Percentiles rank a stretch among this genome's conserved stretches.
phyloP scores from a whole-genome alignment of 2,797 vertebrate species.

The Enteromius argenteus region DNA sequence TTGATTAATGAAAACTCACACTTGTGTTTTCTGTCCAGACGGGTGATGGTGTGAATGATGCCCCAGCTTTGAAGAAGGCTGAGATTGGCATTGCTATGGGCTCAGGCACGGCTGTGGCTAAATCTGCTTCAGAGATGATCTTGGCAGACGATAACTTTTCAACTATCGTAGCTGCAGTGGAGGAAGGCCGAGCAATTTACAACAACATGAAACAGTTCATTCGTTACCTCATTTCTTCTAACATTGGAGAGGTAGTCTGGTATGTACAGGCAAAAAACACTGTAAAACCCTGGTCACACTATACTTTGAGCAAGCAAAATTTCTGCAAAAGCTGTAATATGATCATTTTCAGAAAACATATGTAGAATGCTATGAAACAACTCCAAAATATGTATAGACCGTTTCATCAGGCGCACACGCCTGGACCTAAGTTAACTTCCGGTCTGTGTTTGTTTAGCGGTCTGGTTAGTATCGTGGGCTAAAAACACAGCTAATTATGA shows the following conservation, averaged over 20 bases:
- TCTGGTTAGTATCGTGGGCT: too few species aligned
- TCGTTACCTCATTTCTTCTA: slow-evolving; percentile 83
- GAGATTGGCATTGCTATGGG: slow-evolving; percentile 86
- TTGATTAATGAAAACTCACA: background rate
- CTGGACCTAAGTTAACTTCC: too few species aligned
- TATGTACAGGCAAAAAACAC: slow-evolving; percentile 62
- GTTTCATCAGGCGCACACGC: too few species aligned
- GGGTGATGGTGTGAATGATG: slow-evolving; percentile 83
- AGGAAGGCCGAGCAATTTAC: slow-evolving; percentile 84
- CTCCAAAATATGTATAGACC: background rate
- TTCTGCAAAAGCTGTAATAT: background rate
- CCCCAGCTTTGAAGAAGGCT: slow-evolving; percentile 81
- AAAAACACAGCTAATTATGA: too few species aligned
- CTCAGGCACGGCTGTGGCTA: slow-evolving; percentile 81
- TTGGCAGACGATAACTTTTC: slow-evolving; percentile 85
- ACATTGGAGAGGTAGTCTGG: slow-evolving; percentile 85
- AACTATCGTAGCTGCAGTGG: slow-evolving; percentile 82
- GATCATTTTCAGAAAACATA: background rate
- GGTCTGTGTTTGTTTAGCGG: too few species aligned
- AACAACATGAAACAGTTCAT: slow-evolving; percentile 88
- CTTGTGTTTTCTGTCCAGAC: slow-evolving; percentile 69
- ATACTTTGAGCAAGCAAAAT: background rate
- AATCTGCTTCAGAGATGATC: slow-evolving; percentile 85
- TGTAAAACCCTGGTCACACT: background rate
- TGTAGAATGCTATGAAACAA: background rate